Conservation (phyloP, 1,140 invertebrate genomes). For the Streblospio benedicti region DNA sequence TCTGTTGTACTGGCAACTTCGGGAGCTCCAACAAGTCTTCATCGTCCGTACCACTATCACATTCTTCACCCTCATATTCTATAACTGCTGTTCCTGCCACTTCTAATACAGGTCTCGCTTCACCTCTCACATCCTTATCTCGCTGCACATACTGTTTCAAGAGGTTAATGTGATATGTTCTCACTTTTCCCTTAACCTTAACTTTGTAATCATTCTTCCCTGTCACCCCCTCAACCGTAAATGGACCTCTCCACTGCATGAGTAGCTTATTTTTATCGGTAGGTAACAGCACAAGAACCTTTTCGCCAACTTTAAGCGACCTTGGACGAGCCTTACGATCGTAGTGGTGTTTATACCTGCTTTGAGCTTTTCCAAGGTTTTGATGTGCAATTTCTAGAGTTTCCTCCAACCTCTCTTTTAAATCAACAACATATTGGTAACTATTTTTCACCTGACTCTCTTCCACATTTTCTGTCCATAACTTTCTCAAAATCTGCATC, state of each 20-base stretch:
- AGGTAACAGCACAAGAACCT: neutral
- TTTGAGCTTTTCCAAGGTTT: slow-evolving; percentile 14
- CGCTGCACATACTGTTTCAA: no score
- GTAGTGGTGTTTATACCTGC: slow-evolving; percentile 17
- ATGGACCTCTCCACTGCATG: neutral
- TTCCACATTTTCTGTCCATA: slow-evolving; percentile 24
- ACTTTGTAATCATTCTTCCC: no score
- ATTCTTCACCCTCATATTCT: no score
- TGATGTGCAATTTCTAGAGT: slow-evolving; percentile 20
- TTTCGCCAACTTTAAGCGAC: neutral
- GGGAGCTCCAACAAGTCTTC: no score
- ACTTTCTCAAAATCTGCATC: slow-evolving; percentile 25
- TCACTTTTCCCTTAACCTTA: no score
- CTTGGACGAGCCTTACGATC: neutral
- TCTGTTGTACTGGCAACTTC: no score
- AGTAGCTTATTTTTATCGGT: neutral
- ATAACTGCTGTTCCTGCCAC: no score
- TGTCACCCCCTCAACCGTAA: no score
- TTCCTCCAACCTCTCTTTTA: slow-evolving; percentile 18
- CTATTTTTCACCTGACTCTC: slow-evolving; percentile 16
- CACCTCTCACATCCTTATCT: no score
- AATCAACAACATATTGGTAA: slow-evolving; percentile 2
- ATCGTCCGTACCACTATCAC: no score
- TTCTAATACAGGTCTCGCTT: no score
- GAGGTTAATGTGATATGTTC: no score